Evolutionary conservation across 1,140 invertebrate genomes (phyloP), one percentile per base, ranked within the genome.

Genomic region (Coelopa frigida): DNA sequence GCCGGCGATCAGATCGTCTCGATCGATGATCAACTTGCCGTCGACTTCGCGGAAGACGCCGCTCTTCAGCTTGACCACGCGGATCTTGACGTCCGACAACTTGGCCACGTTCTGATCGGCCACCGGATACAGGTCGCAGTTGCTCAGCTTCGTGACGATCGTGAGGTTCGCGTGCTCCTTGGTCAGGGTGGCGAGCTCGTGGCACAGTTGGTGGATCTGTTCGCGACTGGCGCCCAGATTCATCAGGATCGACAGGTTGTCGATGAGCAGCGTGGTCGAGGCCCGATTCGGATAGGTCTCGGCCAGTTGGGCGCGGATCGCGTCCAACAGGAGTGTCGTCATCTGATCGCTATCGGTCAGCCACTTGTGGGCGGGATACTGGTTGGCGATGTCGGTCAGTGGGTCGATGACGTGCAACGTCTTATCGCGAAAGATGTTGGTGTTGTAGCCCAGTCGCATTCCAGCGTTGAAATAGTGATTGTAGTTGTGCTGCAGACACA

Each of bases 391-490:
- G 50, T 71, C 68, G 52, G 69, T 77, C 48, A 77, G 72, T 18
- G 73, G 72, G 59, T 79, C 78, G 29, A 77, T 74, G 44, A 80
- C 72, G 33, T 70, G 60, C 8, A 83, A 59, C 11, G 72, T 62
- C 41, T 74, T 68, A 14, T 78, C 74, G 43, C 75, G 62, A 51
- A 78, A 63, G 44, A 75, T 73, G 24, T 75, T 72, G 20, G 84
- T 68, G 63, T 85, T 83, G 54, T 83, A 84, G 21, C 82, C 82
- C 54, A 85, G 70, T 57, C 82, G 80, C 58, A 81, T 76, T n/a
- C 82, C 80, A 41, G 84, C 73, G 66, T 78, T 81, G 40, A 84
- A 78, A 55, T 84, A 86, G 58, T 86, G 84, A 20, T 75, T 71
- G 38, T 83, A 72, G 5, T 79, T 79, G 51, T 84, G 83, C 53